Evolutionary conservation across 2,113 vertebrate species (phyloP), one percentile per base, ranked within the genome.

Genomic region (Pimephales promelas): DNA sequence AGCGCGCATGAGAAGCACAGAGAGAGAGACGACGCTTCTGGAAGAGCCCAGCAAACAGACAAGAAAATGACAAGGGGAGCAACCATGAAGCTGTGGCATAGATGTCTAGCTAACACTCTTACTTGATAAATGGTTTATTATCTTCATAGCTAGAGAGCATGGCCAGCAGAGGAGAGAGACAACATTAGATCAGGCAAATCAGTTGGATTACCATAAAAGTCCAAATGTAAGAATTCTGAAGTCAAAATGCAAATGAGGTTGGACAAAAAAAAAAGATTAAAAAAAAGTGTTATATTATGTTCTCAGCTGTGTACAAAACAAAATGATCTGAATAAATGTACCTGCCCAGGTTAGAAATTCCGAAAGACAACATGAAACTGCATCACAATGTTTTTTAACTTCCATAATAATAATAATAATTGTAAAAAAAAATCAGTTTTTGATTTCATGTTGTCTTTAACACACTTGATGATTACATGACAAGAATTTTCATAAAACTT

Each of bases 41-140:
- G n/a, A 79, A 79, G 76, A 78, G 34, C 56, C 76, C 56, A 61
- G 57, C 76, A 78, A 79, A 79, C 78, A 62, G 83, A 73, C 83
- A 80, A 31, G 85, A 87, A 89, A 87, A 83, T 90, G 83, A 76
- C 84, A 82, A 73, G 88, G 88, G 89, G 83, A 84, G 87, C 70
- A 90, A 92, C 89, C 92, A 90, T 68, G 89, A 85, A 81, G 91
- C 90, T 92, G 88, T 89, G 76, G 93, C 94, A 92, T 93, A 94
- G 87, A 95, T 92, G 95, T 96, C 95, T 97, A 95, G 95, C 95
- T 97, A 96, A 94, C 95, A 95, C 95, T 96, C 98, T 99, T 99
- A 99, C 98, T 99, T 99, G 97, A 99, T 97, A 97, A 98, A 98
- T 95, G 94, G 97, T 96, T 99, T 99, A 99, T 99, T 99, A 98